A percentile compares a stretch with the other conserved stretches of the same genome.
These are phyloP conservation scores for Poeciliopsis occidentalis DNA, from an alignment of 2,113 vertebrate species.

Conservation along the genomic window DNA sequence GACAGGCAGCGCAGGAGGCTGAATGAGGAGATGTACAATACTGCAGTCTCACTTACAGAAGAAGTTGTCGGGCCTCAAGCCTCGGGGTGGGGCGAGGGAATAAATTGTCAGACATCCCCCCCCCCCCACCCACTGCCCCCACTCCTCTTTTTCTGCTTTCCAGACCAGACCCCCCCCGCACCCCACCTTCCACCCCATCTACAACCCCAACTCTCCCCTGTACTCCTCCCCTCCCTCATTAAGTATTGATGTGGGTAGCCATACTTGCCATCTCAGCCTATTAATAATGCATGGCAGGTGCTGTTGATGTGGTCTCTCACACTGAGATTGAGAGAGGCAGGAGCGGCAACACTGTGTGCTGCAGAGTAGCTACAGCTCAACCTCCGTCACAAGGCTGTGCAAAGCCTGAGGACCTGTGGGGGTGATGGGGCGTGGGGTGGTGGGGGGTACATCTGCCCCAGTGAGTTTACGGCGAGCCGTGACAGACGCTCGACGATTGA, in stretches of 20 bases:
- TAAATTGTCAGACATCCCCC: conserved; percentile 67
- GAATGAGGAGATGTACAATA: conserved; percentile 31
- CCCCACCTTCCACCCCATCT: conserved; percentile 40
- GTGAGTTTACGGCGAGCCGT: conserved; percentile 67
- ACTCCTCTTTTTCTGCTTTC: conserved; percentile 37
- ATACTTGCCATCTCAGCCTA: conserved; percentile 99
- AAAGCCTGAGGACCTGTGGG: too few species aligned
- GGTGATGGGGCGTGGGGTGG: conserved; percentile 35
- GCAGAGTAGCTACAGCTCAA: conserved; percentile 67
- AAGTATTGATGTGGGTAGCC: conserved; percentile 83
- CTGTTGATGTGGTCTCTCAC: conserved; percentile 98
- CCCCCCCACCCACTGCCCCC: conserved; percentile 53
- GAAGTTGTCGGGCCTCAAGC: conserved; percentile 66
- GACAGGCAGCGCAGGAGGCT: conserved; percentile 38
- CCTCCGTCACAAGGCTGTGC: conserved; percentile 45
- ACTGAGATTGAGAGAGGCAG: conserved; percentile 90
- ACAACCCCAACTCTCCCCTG: too few species aligned
- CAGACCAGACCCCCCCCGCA: conserved; percentile 23
- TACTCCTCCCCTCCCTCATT: conserved; percentile 65
- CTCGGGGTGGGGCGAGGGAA: conserved; percentile 62
- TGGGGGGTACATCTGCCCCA: conserved; percentile 31
- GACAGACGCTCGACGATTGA: conserved; percentile 70
- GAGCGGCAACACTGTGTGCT: conserved; percentile 82
- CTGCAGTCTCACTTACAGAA: conserved; percentile 54
- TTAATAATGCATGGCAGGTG: conserved; percentile 99